Evolutionary conservation across 2,888 invertebrate genomes (phyloP).

Genomic region (Dicycla oo): DNA sequence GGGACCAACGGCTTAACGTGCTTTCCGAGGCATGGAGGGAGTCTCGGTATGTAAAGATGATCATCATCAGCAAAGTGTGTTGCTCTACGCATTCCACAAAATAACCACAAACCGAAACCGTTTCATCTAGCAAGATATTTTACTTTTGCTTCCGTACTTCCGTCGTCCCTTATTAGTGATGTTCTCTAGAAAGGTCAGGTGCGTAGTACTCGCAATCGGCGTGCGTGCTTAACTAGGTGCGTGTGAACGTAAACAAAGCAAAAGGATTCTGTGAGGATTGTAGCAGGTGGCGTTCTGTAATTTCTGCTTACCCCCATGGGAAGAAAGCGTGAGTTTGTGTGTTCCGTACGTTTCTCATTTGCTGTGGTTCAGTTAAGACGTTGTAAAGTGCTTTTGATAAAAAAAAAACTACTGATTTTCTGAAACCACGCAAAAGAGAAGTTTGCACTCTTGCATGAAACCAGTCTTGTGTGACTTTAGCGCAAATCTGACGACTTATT

Average conservation of each 20-base stretch:
- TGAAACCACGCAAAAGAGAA: not conserved
- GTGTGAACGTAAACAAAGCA: too few species aligned
- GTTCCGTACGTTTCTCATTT: not conserved
- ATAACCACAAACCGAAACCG: not conserved
- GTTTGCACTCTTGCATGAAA: not conserved
- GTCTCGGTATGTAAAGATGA: too few species aligned
- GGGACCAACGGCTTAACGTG: too few species aligned
- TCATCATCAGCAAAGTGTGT: too few species aligned
- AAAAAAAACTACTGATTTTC: not conserved
- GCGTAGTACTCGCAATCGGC: too few species aligned
- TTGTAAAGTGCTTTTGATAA: not conserved
- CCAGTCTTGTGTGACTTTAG: not conserved
- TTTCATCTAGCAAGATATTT: not conserved
- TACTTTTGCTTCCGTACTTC: not conserved
- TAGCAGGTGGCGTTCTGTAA: too few species aligned
- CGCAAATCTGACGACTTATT: not conserved
- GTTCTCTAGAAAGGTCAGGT: too few species aligned
- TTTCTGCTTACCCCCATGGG: not conserved
- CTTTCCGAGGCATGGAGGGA: too few species aligned
- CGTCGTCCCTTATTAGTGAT: not conserved
- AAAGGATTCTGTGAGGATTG: too few species aligned
- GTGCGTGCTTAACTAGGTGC: too few species aligned
- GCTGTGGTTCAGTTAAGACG: not conserved
- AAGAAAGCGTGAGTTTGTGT: not conserved
- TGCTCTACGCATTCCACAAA: too few species aligned